Evolutionary conservation across 2,797 vertebrate genomes (phyloP), one percentile per base, ranked within the genome.

Genomic region (Girardinus metallicus): DNA sequence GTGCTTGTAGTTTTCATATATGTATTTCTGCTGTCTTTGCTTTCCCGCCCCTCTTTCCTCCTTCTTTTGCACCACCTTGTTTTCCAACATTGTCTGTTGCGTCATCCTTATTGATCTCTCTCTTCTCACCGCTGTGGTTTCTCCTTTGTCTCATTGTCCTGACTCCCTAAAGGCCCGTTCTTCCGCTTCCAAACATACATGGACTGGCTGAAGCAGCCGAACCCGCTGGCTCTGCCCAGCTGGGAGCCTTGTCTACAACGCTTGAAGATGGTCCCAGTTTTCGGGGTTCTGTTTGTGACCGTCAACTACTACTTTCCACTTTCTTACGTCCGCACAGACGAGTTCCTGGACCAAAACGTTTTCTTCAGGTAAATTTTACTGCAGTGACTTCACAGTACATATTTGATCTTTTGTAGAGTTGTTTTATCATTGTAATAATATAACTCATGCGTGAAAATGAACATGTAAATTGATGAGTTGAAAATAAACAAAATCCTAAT

Each of bases 141-240:
- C 79, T 74, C 89, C 78, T 77, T 62, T 83, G 44, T 89, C 55
- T 86, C 83, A 46, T 85, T 78, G 73, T 71, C 85, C 77, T 83
- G 36, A 88, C 47, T 81, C 34, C 73, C 29, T n/a, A 64, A 88
- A 98, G 97, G 97, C 60, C 97, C 97, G 0, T 99, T 98, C 91
- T 99, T 97, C 87, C 96, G 97, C 62, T 98, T 96, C 87, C 96
- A 97, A 91, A 98, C 97, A 0, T 97, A 96, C 80, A 16, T 87
- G 5, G 97, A 99, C 88, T 99, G 98, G 98, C 87, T 98, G 88
- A 92, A 83, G 51, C 97, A 98, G 93, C 94, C 95, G 1, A 93
- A 87, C 79, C 95, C 97, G 0, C 91, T 80, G 46, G 86, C 88
- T 0, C 93, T 97, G 73, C 97, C 97, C 0, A 94, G 96, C 85